A percentile compares a stretch with the other conserved stretches of the same genome.
These are phyloP conservation scores for Dasypogon diadema DNA, from an alignment of 2,888 invertebrate genomes.

Conservation along the genomic window DNA sequence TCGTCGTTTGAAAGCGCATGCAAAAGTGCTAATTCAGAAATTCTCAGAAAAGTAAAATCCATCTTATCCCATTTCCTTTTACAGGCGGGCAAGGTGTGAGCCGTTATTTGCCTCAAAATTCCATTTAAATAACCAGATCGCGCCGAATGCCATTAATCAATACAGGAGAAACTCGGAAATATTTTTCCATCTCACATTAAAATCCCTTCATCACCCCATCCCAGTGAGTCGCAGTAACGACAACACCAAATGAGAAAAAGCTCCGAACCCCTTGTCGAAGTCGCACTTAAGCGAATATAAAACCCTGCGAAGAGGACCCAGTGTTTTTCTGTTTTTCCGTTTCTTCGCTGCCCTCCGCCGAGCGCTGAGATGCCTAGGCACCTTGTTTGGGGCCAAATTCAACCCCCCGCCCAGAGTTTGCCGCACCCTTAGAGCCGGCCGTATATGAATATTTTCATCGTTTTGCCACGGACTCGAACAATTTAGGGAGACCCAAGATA, in stretches of 20 bases:
- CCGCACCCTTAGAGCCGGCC: slow-evolving; percentile 32
- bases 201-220: slow-evolving; percentile 49
- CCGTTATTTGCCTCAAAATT: slow-evolving; percentile 11
- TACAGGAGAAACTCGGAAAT: slow-evolving; percentile 49
- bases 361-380: slow-evolving; percentile 1
- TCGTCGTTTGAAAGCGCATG: too few relatives aligned
- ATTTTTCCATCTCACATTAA: slow-evolving; percentile 52
- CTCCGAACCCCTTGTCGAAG: slow-evolving; percentile 41
- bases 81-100: not conserved
- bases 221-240: slow-evolving; percentile 21
- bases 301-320: slow-evolving; percentile 39
- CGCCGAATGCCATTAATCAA: slow-evolving; percentile 56
- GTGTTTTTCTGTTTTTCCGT: slow-evolving; percentile 43
- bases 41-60: too few relatives aligned
- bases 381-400: slow-evolving; percentile 10
- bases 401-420: not conserved
- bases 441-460: slow-evolving; percentile 51
- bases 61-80: too few relatives aligned
- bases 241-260: slow-evolving; percentile 40
- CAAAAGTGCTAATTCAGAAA: too few relatives aligned
- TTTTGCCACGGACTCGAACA: slow-evolving; percentile 45
- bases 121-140: slow-evolving; percentile 51
- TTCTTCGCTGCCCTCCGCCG: slow-evolving; percentile 36
- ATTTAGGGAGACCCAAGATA: slow-evolving; percentile 34
- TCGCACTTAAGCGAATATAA: slow-evolving; percentile 52